A percentile compares a stretch with the other conserved stretches of the same genome.
Evolutionary conservation across 1,140 invertebrate species (phyloP).

Genomic region (Heliconius congener): DNA sequence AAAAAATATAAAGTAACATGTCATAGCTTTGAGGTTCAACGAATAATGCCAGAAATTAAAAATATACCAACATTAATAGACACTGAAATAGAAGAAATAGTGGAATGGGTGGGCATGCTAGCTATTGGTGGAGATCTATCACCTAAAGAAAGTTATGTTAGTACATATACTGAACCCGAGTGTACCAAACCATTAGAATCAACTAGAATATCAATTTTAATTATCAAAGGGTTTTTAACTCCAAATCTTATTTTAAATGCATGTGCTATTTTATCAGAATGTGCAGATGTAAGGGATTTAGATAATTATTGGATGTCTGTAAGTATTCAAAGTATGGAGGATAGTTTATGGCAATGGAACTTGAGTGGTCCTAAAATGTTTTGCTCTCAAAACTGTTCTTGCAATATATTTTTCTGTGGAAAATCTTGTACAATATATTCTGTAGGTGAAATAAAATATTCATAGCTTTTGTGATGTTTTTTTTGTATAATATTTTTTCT

Average conservation of each 20-base stretch:
- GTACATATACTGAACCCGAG: constrained; percentile 60
- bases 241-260: constrained; percentile 49
- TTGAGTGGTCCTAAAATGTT: constrained; percentile 52
- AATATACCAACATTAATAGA: constrained; percentile 60
- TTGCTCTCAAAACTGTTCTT: constrained; percentile 62
- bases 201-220: constrained; percentile 55
- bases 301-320: constrained; percentile 63
- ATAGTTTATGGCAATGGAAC: constrained; percentile 61
- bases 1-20: constrained; percentile 50
- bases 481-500: not conserved
- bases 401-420: constrained; percentile 61
- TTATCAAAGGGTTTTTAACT: constrained; percentile 63
- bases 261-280: constrained; percentile 47
- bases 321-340: constrained; percentile 65
- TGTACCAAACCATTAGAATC: constrained; percentile 52
- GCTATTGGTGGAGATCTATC: constrained; percentile 52
- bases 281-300: constrained; percentile 53
- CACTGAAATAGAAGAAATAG: constrained; percentile 58
- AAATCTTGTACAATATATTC: constrained; percentile 49
- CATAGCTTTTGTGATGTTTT: constrained; percentile 37
- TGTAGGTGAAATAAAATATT: constrained; percentile 70
- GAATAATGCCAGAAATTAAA: constrained; percentile 50
- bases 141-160: constrained; percentile 58
- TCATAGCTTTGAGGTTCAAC: constrained; percentile 42
- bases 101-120: constrained; percentile 73